Percentiles rank a stretch among this genome's conserved stretches.
Evolutionary conservation across 2,797 vertebrate species (phyloP).

Genomic region (Acipenser ruthenus): DNA sequence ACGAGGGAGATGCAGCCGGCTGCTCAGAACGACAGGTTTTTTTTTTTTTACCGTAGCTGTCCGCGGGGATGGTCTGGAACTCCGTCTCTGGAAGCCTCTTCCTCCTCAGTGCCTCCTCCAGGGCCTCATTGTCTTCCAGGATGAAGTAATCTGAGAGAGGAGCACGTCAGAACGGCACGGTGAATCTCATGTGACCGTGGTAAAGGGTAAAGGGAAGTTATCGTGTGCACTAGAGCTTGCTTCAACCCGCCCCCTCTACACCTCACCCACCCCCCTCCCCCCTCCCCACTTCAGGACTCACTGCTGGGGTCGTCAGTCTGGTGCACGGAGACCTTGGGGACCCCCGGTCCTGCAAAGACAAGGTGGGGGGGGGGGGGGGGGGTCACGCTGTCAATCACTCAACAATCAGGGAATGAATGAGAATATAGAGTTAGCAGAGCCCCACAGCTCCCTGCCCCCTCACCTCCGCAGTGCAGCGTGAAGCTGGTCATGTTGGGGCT

Average conservation of each 20-base stretch:
- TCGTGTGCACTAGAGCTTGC: background rate
- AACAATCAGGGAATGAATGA: too few species aligned
- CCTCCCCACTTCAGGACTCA: slow-evolving; percentile 39
- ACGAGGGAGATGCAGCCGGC: background rate
- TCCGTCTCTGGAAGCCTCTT: slow-evolving; percentile 56
- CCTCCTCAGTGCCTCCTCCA: slow-evolving; percentile 51
- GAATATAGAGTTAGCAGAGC: too few species aligned
- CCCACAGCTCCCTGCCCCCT: slow-evolving; percentile 5
- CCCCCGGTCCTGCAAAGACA: slow-evolving; percentile 57
- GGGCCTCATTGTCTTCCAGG: slow-evolving; percentile 63
- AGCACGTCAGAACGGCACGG: slow-evolving; percentile 11
- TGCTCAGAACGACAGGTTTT: background rate
- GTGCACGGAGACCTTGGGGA: slow-evolving; percentile 68
- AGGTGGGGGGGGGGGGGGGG: background rate
- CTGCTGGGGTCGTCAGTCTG: slow-evolving; percentile 58
- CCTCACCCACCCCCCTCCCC: too few species aligned
- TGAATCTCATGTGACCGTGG: background rate
- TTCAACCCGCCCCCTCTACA: background rate
- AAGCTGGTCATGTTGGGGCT: slow-evolving; percentile 66
- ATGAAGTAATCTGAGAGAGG: slow-evolving; percentile 53
- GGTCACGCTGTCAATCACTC: too few species aligned
- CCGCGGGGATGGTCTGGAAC: slow-evolving; percentile 53
- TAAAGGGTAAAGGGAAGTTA: background rate
- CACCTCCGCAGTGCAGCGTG: slow-evolving; percentile 67
- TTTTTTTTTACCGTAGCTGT: slow-evolving; percentile 52